Evolutionary conservation across 2,113 vertebrate species (phyloP), one percentile per base, ranked within the genome.

Genomic region (Stictonetta naevosa): DNA sequence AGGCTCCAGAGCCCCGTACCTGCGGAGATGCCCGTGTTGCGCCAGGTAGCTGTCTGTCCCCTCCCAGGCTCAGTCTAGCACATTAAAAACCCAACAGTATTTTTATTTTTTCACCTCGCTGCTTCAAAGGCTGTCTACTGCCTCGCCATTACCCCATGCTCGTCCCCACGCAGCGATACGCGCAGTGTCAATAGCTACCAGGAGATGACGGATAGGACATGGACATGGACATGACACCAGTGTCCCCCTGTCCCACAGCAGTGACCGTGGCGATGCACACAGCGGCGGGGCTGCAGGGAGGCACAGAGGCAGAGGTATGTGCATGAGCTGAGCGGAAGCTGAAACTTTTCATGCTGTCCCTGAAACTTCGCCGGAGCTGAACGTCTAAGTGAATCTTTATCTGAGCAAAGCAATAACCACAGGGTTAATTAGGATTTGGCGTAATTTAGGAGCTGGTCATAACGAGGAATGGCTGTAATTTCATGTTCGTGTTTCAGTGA

Each of bases 201-300:
- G 93, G 69, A 95, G 95, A 96, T 96, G 96, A 97, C 90, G 92
- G 95, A 96, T 92, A 95, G 95, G 94, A 93, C 91, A 92, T 95
- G 96, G 94, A 92, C 91, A 92, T 96, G 96, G 93, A 92, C 86
- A 90, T 87, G 95, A 95, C 93, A 95, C 82, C 83, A 69, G 81
- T 76, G 92, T 94, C 90, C 93, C 46, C 73, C 90, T 6, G 60
- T 89, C 88, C 88, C 11, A 7, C 93, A 46, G 85, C 89, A 63
- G 92, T 50, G 44, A 53, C 90, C 44, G 77, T 69, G 36, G 13
- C 52, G 86, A 84, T 75, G 72, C 58, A 1, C 68, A 40, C 75
- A 5, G 88, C 15, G 2, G 33, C 12, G 74, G 86, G 84, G 31
- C 93, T 36, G 84, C 56, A 4, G 83, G 80, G 56, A 72, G 2